These are phyloP conservation scores for Panorpa germanica DNA, from an alignment of 2,888 invertebrate species.

Conservation along the genomic window DNA sequence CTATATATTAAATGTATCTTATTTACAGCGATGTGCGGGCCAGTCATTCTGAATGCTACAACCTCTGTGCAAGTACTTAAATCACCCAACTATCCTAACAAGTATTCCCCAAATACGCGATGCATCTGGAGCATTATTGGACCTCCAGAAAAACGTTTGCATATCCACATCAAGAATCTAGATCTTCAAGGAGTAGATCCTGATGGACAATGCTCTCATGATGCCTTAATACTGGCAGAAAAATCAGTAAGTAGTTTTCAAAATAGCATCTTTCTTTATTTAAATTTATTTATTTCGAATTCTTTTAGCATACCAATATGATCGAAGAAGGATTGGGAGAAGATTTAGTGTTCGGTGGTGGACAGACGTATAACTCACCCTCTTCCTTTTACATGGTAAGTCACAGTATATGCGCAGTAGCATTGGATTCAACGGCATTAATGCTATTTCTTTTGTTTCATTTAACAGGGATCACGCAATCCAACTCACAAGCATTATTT, in stretches of 20 bases:
- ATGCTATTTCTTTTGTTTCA: constrained; percentile 8
- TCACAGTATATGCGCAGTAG: constrained; percentile 11
- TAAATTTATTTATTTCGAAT: constrained; percentile 2
- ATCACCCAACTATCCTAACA: no score
- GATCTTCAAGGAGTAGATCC: constrained; percentile 27
- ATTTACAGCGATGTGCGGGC: no score
- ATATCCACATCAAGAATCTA: constrained; percentile 34
- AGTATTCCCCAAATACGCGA: constrained; percentile 32
- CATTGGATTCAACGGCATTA: constrained; percentile 8
- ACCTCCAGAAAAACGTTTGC: constrained; percentile 18
- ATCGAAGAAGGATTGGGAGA: constrained; percentile 26
- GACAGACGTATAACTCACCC: constrained; percentile 12
- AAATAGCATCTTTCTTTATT: no score
- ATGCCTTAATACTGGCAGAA: constrained; percentile 28
- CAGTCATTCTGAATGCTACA: no score
- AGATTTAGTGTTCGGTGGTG: constrained; percentile 18
- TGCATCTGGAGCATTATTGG: constrained; percentile 36
- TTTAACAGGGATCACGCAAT: constrained; percentile 16
- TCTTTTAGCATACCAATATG: not conserved
- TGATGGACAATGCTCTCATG: constrained; percentile 25
- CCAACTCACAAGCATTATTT: constrained; percentile 23
- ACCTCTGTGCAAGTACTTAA: no score
- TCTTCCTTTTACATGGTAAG: constrained; percentile 13
- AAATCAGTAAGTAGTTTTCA: constrained; percentile 22
- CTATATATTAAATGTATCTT: no score